Base-by-base conservation (phyloP, 2,797 vertebrate species). In the Eospalax fontanierii region DNA sequence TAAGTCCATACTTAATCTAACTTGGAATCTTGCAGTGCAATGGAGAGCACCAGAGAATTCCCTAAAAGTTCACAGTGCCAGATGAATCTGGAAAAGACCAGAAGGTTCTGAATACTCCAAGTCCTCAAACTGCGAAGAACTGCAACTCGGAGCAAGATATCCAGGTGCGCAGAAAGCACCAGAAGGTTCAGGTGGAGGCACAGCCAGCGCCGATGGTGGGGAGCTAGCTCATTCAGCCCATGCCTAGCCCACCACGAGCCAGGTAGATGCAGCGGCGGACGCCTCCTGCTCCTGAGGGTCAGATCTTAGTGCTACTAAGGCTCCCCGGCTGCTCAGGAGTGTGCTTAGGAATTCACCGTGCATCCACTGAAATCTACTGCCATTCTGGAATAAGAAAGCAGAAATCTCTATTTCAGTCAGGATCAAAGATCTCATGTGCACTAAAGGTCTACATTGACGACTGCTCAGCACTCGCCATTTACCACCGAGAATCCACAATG, bases 331-430 rank as follows among this genome's bases (percentile, higher is more conserved):
- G n/a, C 87, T 61, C 95, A 78, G 70, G 54, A 87, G 82, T 93
- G 73, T 1, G 7, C 19, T 85, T 70, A 90, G 92, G 96, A 96
- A 91, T 83, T 94, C 6, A 79, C 33, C 46, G 18, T 12, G 10
- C 46, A 15, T 88, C 87, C 93, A 95, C n/a, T 59, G 57, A 75
- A 76, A 94, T 93, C 91, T 83, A 91, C 91, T 28, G 35, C 95
- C 95, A 87, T 57, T 88, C 81, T 21, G 18, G 59, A 97, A 87
- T 84, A 96, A 98, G 93, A 97, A 86, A 54, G 74, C 95, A 86
- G 19, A 95, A 89, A 76, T 63, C 78, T 70, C 92, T 50, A 59
- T 85, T 84, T 94, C 96, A 86, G 95, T 74, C 85, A 86, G 38
- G 83, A 15, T 40, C 82, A 6, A 30, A 24, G 73, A 21, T 50